phyloP scores from a whole-genome alignment of 2,797 vertebrate species.

The Sitta carolinensis region DNA sequence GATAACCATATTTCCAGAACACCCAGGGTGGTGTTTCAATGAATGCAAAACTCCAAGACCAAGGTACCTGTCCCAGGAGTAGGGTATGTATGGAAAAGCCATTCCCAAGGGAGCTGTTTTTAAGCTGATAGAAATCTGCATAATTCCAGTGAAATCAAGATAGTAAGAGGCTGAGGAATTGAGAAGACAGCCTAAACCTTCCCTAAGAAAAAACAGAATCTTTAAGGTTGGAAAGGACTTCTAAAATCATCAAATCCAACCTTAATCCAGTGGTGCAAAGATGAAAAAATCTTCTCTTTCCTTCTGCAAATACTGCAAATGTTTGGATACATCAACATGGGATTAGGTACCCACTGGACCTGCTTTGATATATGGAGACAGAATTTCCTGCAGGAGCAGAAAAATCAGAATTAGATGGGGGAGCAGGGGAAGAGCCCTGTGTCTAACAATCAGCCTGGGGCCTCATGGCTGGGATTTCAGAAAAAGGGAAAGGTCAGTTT shows the following conservation, averaged over 20 bases:
- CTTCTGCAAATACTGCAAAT: neutral
- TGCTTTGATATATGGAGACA: neutral
- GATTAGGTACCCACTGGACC: neutral
- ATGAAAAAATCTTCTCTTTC: neutral
- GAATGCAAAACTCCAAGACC: neutral
- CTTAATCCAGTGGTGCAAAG: neutral
- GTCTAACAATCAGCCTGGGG: neutral
- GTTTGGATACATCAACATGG: neutral
- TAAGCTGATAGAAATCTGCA: neutral
- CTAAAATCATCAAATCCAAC: neutral
- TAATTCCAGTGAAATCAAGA: neutral
- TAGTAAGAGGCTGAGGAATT: neutral
- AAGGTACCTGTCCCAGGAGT: rapidly evolving
- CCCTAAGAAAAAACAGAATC: neutral
- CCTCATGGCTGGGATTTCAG: neutral
- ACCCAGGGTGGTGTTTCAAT: neutral
- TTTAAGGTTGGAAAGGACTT: neutral
- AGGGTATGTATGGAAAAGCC: neutral
- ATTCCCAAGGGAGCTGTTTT: neutral
- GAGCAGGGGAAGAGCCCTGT: neutral
- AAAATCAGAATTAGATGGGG: neutral
- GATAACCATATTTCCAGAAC: neutral
- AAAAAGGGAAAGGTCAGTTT: neutral
- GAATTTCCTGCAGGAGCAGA: neutral
- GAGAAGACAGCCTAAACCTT: neutral